These are phyloP conservation scores for Rhopalosiphum padi DNA, from an alignment of 1,140 invertebrate genomes.

Conservation along the genomic window DNA sequence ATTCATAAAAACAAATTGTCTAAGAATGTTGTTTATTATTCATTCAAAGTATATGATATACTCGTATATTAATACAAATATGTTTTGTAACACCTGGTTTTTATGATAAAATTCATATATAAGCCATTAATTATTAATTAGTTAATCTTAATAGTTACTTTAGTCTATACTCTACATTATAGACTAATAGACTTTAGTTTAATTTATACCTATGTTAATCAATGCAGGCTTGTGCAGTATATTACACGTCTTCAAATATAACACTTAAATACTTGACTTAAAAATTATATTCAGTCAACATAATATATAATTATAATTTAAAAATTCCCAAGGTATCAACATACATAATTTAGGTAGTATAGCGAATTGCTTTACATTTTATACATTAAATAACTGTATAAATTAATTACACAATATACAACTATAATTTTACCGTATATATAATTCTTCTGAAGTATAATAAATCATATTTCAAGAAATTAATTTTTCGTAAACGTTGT, in stretches of 20 bases:
- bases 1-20: not conserved
- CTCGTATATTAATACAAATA: not conserved
- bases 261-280: not conserved
- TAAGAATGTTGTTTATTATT: not conserved
- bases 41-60: not conserved
- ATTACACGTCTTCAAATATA: not conserved
- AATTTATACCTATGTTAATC: not conserved
- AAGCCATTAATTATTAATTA: not conserved
- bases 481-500: not conserved
- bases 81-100: slow-evolving; percentile 21
- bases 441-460: not conserved
- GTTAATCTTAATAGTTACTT: not conserved
- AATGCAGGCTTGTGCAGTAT: not conserved
- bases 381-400: not conserved
- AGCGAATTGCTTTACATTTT: slow-evolving; percentile 3
- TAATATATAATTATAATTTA: not conserved
- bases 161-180: too few relatives aligned
- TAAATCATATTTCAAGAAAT: not conserved
- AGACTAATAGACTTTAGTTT: not conserved
- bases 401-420: slow-evolving; percentile 2
- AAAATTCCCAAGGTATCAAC: not conserved
- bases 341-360: not conserved
- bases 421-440: not conserved
- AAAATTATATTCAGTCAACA: slow-evolving; percentile 18
- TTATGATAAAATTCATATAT: not conserved